Conservation (phyloP, 1,140 invertebrate genomes). For the Papilio machaon region DNA sequence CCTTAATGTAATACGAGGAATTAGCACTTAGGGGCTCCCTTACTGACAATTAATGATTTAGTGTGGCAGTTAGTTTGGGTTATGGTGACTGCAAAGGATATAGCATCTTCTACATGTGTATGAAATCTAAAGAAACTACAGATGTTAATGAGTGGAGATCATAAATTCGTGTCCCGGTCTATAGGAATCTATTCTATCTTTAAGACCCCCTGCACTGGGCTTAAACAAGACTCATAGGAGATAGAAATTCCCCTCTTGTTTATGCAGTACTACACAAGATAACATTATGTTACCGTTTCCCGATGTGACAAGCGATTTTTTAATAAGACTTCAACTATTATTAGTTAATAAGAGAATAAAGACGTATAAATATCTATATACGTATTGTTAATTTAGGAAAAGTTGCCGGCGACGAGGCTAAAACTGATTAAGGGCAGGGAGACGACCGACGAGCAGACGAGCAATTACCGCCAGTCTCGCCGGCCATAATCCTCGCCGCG, state of each 20-base stretch:
- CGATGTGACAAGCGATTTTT: too few relatives aligned
- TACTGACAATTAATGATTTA: neutral
- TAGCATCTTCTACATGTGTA: neutral
- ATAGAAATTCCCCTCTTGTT: too few relatives aligned
- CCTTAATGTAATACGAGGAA: neutral
- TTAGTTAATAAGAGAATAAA: neutral
- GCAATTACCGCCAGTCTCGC: slow-evolving; percentile 38
- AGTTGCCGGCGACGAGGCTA: slow-evolving; percentile 16
- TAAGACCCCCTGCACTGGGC: too few relatives aligned
- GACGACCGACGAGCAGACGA: slow-evolving; percentile 2
- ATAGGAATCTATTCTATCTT: too few relatives aligned
- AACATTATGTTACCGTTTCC: too few relatives aligned
- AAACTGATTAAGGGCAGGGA: slow-evolving; percentile 34
- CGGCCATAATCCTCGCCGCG: slow-evolving; percentile 36
- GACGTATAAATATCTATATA: neutral
- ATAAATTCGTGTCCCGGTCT: too few relatives aligned
- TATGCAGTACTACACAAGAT: too few relatives aligned
- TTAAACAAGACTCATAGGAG: too few relatives aligned
- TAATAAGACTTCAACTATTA: neutral
- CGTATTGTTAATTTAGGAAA: slow-evolving; percentile 26
- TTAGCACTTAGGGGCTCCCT: neutral
- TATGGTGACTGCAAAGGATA: neutral
- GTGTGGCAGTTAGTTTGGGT: neutral
- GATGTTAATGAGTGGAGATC: too few relatives aligned
- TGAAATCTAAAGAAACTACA: too few relatives aligned